A percentile compares a stretch with the other conserved stretches of the same genome.
Evolutionary conservation across 2,113 vertebrate genomes (phyloP).

Genomic region (Bos javanicus): DNA sequence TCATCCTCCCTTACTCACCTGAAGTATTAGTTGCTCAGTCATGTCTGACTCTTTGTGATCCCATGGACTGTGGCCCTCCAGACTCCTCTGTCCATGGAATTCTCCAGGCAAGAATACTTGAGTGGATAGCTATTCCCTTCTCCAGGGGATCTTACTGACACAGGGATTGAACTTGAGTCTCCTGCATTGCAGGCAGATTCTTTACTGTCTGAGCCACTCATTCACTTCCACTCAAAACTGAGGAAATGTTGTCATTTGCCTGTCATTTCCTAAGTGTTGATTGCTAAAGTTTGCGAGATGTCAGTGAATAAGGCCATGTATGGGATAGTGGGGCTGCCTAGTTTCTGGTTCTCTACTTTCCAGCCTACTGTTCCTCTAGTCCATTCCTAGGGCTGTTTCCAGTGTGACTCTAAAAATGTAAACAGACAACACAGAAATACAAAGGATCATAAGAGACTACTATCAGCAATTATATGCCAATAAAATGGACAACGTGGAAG

Average conservation of each 20-base stretch:
- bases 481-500: too few species aligned
- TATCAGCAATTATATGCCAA: too few species aligned
- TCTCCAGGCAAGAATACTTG: neutral
- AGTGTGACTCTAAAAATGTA: neutral
- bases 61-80: neutral
- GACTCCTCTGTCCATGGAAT: neutral
- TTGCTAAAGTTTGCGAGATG: neutral
- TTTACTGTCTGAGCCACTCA: neutral
- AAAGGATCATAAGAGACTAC: too few species aligned
- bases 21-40: neutral
- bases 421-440: neutral
- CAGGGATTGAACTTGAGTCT: neutral
- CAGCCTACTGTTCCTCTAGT: neutral
- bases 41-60: neutral
- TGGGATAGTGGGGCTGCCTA: neutral
- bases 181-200: neutral
- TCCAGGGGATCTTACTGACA: neutral
- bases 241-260: neutral
- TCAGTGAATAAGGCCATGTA: neutral
- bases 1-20: fast-evolving
- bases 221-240: neutral
- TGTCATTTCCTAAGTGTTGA: neutral
- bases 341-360: neutral
- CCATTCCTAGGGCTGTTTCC: neutral
- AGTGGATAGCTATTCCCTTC: neutral